Evolutionary conservation across 2,797 vertebrate genomes (phyloP), one percentile per base, ranked within the genome.

Genomic region (Phataginus tetradactyla): DNA sequence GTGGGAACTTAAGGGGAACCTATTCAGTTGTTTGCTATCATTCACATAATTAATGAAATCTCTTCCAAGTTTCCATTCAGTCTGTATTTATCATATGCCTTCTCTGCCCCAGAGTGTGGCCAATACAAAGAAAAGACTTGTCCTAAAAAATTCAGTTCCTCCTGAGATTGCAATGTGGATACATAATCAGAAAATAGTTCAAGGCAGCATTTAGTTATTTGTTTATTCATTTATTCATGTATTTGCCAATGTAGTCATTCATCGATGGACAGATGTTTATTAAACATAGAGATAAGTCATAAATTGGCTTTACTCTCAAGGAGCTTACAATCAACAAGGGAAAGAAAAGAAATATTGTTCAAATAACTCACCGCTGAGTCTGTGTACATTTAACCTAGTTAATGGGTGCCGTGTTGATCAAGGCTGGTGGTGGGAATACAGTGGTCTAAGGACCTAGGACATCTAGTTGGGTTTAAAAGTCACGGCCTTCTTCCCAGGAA

Each of bases 221-320:
- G 23, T 69, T 80, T 77, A 64, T 37, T 32, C 68, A 51, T 66
- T 39, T 90, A 75, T 75, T 86, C 37, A 42, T 34, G 3, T 81
- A 66, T 64, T 69, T n/a, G 63, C 55, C 64, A 34, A 90, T 51
- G 27, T 4, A n/a, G 86, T 32, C 57, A 84, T 63, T 91, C 53
- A 49, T 45, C 10, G 45, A 45, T 45, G 34, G 42, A 72, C 27
- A 15, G n/a, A 79, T 42, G 55, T 68, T 74, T 93, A 74, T 42
- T 59, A 59, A 87, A 53, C 21, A 34, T n/a, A 95, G n/a, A 11
- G 42, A 14, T 25, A 86, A 57, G 29, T 87, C 80, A 83, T 34
- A 95, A 90, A 85, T 85, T 68, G 49, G n/a, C 49, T 91, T 95
- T 91, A 25, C 42, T 90, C 27, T 87, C 64, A 79, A 64, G 27